A percentile compares a stretch with the other conserved stretches of the same genome.
phyloP scores from a whole-genome alignment of 1,140 invertebrate species.

The Procambarus clarkii region DNA sequence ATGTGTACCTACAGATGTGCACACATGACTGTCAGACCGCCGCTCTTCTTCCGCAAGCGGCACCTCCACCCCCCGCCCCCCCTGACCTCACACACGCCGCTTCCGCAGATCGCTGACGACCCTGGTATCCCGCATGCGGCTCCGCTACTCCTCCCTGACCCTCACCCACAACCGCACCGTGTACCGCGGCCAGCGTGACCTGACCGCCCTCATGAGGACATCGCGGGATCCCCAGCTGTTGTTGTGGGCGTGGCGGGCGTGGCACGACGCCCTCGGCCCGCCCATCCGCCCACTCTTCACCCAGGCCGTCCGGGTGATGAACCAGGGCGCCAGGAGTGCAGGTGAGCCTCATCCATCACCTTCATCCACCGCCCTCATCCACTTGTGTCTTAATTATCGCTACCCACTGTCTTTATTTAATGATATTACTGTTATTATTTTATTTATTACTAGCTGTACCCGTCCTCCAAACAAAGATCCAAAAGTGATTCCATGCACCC shows the following conservation, averaged over 20 bases:
- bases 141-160: not conserved
- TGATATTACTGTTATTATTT: too few species aligned
- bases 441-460: too few species aligned
- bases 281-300: conserved; percentile 40
- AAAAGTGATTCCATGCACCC: too few species aligned
- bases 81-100: not conserved
- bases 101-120: conserved; percentile 8
- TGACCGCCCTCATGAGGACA: conserved; percentile 52
- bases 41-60: too few species aligned
- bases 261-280: conserved; percentile 33
- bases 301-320: conserved; percentile 27
- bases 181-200: conserved; percentile 26
- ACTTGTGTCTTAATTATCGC: too few species aligned
- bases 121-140: conserved; percentile 27
- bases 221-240: conserved; percentile 40
- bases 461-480: too few species aligned
- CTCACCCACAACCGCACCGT: not conserved
- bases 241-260: conserved; percentile 35
- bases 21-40: too few species aligned
- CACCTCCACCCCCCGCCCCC: too few species aligned
- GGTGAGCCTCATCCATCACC: not conserved
- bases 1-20: too few species aligned
- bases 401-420: too few species aligned
- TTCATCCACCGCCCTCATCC: too few species aligned
- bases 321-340: conserved; percentile 23